Base-by-base conservation (phyloP, 2,113 vertebrate species). In the Albula goreensis region DNA sequence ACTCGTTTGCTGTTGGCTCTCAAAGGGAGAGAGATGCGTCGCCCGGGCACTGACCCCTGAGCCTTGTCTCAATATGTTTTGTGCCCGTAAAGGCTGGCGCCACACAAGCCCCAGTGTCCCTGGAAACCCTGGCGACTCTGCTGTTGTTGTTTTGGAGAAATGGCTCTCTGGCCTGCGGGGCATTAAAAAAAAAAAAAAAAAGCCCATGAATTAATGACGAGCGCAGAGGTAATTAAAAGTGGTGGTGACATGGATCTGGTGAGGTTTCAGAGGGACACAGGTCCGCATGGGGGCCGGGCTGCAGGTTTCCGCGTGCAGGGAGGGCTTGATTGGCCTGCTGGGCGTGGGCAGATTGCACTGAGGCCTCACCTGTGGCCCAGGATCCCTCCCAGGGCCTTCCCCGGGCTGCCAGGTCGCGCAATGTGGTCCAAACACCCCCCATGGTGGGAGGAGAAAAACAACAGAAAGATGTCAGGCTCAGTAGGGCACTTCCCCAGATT, bases 201-300 rank as follows among this genome's bases (percentile, higher is more conserved):
- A 60, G 94, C 89, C 96, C 93, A 96, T 97, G 96, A 97, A 98
- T 98, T 97, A 98, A 98, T 97, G 97, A 97, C 96, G 97, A 96
- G 93, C 90, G 93, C 92, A 95, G 92, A 95, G 94, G 94, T 98
- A 98, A 99, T 98, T 99, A 98, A 97, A 97, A 96, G 92, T 91
- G 92, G 94, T 92, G 82, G 95, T 89, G 90, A 96, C 95, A 95
- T 81, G 93, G 95, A 97, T 97, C 97, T 96, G 96, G 94, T 95
- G 96, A 98, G 96, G 94, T 97, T 97, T 97, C 95, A 92, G 95
- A 96, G 96, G 90, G 95, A 97, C 92, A 93, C 94, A n/a, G 63
- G 95, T 93, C 92, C 95, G 94, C 93, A 88, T 22, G 0, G 93
- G 94, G 95, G 90, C 91, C 83, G 91, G 31, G 91, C 94, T 95